These are phyloP conservation scores for Passer domesticus DNA, from an alignment of 2,113 vertebrate genomes.

Conservation along the genomic window DNA sequence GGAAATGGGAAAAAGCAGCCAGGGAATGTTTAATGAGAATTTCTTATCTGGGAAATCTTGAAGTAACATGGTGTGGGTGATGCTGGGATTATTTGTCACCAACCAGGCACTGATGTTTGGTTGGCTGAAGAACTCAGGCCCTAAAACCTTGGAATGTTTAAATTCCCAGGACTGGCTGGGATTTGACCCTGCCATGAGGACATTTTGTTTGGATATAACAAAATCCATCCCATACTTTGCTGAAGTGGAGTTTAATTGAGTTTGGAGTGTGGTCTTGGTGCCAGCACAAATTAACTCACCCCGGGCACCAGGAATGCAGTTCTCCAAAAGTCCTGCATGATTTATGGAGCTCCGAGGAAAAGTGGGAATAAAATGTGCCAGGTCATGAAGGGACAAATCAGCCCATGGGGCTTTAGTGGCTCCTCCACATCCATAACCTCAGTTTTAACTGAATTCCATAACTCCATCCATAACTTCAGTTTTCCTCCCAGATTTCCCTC, in stretches of 20 bases:
- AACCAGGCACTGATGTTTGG: neutral
- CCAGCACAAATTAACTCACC: neutral
- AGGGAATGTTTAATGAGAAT: neutral
- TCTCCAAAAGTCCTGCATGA: neutral
- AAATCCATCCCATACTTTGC: neutral
- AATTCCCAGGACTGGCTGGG: neutral
- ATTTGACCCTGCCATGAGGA: neutral
- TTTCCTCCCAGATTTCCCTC: neutral
- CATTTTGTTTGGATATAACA: neutral
- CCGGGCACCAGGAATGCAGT: neutral
- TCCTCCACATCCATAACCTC: neutral
- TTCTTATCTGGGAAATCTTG: neutral
- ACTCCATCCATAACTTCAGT: neutral
- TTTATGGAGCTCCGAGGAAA: neutral
- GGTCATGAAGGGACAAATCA: neutral
- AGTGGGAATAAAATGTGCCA: neutral
- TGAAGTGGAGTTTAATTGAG: neutral
- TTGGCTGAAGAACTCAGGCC: neutral
- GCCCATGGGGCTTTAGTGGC: rapidly evolving
- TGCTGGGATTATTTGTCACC: neutral
- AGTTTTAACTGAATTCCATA: neutral
- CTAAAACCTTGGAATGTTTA: neutral
- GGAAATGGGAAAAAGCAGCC: neutral
- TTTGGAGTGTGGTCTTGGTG: neutral
- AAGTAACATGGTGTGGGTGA: neutral